A percentile compares a stretch with the other conserved stretches of the same genome.
Evolutionary conservation across 2,888 invertebrate genomes (phyloP).

Genomic region (Incurvaria masculella): DNA sequence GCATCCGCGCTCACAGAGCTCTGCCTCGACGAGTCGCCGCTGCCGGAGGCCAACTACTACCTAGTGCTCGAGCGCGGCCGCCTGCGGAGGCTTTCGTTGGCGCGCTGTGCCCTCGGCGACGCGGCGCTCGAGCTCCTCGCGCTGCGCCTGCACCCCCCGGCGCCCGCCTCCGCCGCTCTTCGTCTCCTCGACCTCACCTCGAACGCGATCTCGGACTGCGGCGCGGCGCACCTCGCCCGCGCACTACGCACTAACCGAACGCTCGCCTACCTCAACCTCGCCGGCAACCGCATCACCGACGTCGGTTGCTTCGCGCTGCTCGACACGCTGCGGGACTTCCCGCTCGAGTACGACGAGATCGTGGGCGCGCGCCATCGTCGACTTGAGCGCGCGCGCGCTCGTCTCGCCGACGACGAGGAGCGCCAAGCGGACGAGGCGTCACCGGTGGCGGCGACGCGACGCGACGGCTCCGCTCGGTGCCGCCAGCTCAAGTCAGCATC

Average conservation of each 20-base stretch:
- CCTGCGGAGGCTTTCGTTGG: slow-evolving; percentile 28
- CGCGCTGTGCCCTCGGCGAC: slow-evolving; percentile 27
- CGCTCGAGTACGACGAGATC: slow-evolving; percentile 21
- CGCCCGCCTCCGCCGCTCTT: slow-evolving; percentile 20
- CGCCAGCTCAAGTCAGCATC: too few species aligned
- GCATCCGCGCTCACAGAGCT: slow-evolving; percentile 30
- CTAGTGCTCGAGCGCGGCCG: slow-evolving; percentile 25
- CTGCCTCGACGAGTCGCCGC: slow-evolving; percentile 25
- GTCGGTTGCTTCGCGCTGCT: slow-evolving; percentile 24
- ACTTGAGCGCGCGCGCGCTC: slow-evolving; percentile 22
- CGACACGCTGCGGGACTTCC: slow-evolving; percentile 23
- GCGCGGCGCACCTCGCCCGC: slow-evolving; percentile 23
- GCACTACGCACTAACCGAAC: slow-evolving; percentile 26
- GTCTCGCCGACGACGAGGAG: too few species aligned
- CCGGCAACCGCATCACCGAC: slow-evolving; percentile 28
- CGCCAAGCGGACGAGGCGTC: too few species aligned
- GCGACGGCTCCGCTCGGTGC: too few species aligned
- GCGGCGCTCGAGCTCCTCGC: slow-evolving; percentile 22
- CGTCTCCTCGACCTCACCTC: slow-evolving; percentile 25
- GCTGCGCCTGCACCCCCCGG: slow-evolving; percentile 17
- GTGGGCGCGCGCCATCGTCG: slow-evolving; percentile 16
- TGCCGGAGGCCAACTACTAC: slow-evolving; percentile 25
- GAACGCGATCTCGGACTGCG: slow-evolving; percentile 27
- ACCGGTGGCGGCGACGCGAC: too few species aligned
- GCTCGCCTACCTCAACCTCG: slow-evolving; percentile 28